Evolutionary conservation across 2,888 invertebrate genomes (phyloP).

Genomic region (Apeira syringaria): DNA sequence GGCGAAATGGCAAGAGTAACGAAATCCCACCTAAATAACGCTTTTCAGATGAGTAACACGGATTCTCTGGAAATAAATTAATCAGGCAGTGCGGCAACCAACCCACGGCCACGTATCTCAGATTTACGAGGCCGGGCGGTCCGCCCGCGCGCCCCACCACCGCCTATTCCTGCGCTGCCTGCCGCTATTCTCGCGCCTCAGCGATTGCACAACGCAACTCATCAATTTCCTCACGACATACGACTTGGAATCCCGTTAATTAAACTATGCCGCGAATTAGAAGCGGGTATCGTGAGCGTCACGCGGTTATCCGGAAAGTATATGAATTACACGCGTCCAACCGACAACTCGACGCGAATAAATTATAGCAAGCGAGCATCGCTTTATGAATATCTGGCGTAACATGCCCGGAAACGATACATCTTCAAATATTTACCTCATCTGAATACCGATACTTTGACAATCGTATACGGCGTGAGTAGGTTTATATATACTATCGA

Average conservation of each 20-base stretch:
- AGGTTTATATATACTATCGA: neutral
- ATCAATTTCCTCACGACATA: conserved; percentile 74
- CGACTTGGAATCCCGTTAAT: conserved; percentile 73
- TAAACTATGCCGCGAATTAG: conserved; percentile 76
- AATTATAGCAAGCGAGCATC: conserved; percentile 23
- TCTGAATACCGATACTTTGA: conserved; percentile 9
- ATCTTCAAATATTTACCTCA: conserved; percentile 21
- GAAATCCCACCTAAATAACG: conserved; percentile 46
- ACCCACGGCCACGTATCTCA: conserved; percentile 62
- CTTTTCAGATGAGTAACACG: conserved; percentile 60
- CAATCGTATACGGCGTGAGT: neutral
- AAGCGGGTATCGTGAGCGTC: conserved; percentile 41
- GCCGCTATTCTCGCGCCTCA: conserved; percentile 7
- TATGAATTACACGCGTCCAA: conserved; percentile 32
- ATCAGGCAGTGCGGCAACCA: conserved; percentile 60
- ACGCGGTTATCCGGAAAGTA: conserved; percentile 39
- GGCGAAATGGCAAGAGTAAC: conserved; percentile 38
- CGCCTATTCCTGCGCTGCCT: neutral
- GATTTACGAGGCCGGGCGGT: conserved; percentile 62
- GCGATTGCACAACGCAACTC: conserved; percentile 61
- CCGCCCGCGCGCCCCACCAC: conserved; percentile 15
- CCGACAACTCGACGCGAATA: conserved; percentile 20
- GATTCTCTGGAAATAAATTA: conserved; percentile 68
- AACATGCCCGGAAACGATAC: conserved; percentile 21
- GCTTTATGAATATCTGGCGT: conserved; percentile 21